Conservation (phyloP, 2,113 vertebrate species). For the Menura novaehollandiae region DNA sequence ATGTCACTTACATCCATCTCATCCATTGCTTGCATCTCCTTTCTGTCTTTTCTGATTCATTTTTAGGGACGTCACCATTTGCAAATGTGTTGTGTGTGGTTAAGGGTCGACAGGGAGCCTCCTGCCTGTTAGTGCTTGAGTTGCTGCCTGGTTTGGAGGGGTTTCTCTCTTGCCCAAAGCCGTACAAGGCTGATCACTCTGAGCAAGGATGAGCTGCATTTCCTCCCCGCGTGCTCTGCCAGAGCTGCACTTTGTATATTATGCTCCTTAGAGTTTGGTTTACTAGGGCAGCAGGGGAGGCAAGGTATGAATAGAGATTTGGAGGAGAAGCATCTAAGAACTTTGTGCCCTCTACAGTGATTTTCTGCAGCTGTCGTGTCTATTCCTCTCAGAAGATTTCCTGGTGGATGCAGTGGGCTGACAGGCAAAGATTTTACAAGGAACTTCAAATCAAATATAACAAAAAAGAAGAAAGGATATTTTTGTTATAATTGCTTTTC, state of each 20-base stretch:
- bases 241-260: not conserved
- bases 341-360: not conserved
- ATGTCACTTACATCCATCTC: not conserved
- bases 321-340: not conserved
- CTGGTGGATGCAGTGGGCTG: not conserved
- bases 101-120: not conserved
- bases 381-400: not conserved
- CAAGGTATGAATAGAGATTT: not conserved
- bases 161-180: not conserved
- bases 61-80: not conserved
- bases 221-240: not conserved
- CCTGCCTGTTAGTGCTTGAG: not conserved
- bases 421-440: not conserved
- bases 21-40: not conserved
- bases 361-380: not conserved
- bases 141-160: not conserved
- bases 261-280: not conserved
- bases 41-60: not conserved
- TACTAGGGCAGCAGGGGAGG: not conserved
- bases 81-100: not conserved
- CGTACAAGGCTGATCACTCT: not conserved
- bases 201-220: not conserved
- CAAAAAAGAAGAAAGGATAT: fast-evolving
- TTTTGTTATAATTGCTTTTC: not conserved
- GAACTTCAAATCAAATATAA: not conserved